phyloP scores from a whole-genome alignment of 2,113 vertebrate species.

The Apteryx mantelli region DNA sequence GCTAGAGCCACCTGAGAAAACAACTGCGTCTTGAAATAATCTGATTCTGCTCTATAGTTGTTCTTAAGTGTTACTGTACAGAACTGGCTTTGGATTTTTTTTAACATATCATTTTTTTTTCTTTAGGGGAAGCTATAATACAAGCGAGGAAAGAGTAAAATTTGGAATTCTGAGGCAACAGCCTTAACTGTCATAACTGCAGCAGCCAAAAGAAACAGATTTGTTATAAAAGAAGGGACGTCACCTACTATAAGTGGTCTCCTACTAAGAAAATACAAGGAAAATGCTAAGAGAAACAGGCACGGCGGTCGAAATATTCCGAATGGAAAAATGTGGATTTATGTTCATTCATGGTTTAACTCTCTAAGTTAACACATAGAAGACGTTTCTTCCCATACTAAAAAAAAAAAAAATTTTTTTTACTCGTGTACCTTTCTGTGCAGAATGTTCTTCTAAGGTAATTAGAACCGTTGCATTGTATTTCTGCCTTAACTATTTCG shows the following conservation, averaged over 20 bases:
- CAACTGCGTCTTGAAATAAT: background rate
- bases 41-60: background rate
- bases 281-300: background rate
- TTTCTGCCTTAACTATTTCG: constrained; percentile 1
- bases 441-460: background rate
- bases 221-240: background rate
- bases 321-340: fast-evolving
- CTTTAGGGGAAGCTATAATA: background rate
- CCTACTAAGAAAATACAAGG: background rate
- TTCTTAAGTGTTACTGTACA: background rate
- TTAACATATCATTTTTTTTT: background rate
- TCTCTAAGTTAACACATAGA: background rate
- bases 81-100: background rate
- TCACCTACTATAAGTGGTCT: background rate
- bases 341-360: background rate
- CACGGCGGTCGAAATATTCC: background rate
- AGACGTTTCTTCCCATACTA: background rate
- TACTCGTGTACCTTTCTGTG: background rate
- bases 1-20: background rate
- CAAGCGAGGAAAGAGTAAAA: background rate
- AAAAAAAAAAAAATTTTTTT: background rate
- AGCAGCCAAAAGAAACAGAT: background rate
- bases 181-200: background rate
- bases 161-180: background rate
- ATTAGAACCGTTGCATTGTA: background rate